phyloP scores from a whole-genome alignment of 2,797 vertebrate species.

The Pangasius macronema region DNA sequence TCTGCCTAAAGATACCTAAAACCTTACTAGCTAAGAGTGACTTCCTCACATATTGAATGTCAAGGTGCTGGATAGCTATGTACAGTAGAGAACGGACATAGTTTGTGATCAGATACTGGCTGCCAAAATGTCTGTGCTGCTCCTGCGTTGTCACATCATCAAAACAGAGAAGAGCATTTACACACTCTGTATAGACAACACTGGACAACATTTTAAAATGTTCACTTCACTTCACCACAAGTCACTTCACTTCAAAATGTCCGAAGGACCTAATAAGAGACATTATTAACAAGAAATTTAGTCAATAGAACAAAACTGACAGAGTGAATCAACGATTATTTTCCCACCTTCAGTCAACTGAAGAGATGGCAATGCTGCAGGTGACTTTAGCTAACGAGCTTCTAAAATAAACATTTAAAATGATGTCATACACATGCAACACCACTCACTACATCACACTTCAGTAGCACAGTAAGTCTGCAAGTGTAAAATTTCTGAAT shows the following conservation, averaged over 20 bases:
- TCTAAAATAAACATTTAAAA: not conserved
- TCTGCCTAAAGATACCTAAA: not conserved
- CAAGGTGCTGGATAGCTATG: not conserved
- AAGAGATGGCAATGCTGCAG: not conserved
- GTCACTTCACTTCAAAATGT: not conserved
- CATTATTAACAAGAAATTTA: not conserved
- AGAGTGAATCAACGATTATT: not conserved
- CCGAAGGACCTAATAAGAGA: not conserved
- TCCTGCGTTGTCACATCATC: not conserved
- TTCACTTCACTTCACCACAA: too few relatives aligned
- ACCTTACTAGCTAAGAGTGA: not conserved
- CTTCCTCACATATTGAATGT: not conserved
- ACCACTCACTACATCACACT: not conserved
- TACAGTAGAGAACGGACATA: not conserved
- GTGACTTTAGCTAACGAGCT: not conserved
- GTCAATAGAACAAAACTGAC: not conserved
- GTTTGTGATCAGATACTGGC: not conserved
- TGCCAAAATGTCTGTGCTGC: not conserved
- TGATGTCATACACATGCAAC: conserved; percentile 1
- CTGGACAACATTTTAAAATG: not conserved
- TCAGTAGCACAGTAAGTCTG: not conserved
- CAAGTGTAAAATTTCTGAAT: conserved; percentile 10
- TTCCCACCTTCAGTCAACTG: not conserved
- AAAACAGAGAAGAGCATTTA: not conserved
- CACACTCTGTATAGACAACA: not conserved